Evolutionary conservation across 2,888 invertebrate species (phyloP).

Genomic region (Cactoblastis cactorum): DNA sequence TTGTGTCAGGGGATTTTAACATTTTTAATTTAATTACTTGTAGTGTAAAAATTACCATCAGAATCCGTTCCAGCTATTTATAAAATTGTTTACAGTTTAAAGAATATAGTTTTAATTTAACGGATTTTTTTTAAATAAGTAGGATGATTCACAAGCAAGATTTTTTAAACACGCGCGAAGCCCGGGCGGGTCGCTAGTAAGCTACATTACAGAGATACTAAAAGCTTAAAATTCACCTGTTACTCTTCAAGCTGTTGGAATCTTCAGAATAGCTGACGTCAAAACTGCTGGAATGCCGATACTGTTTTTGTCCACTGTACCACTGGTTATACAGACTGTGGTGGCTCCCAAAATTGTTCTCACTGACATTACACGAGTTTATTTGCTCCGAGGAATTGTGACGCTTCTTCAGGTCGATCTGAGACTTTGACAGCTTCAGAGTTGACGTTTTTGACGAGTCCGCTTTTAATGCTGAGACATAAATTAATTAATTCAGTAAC

Average conservation of each 20-base stretch:
- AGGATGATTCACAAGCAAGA: too few relatives aligned
- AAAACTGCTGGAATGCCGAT: constrained; percentile 64
- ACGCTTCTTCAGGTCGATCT: constrained; percentile 80
- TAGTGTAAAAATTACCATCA: too few relatives aligned
- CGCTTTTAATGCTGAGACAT: constrained; percentile 51
- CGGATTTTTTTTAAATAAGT: too few relatives aligned
- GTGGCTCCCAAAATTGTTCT: constrained; percentile 70
- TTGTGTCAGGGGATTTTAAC: too few relatives aligned
- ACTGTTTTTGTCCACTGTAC: constrained; percentile 52
- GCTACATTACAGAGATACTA: too few relatives aligned
- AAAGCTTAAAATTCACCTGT: constrained; percentile 60
- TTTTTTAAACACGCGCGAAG: too few relatives aligned
- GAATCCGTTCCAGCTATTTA: too few relatives aligned
- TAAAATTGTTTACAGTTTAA: too few relatives aligned
- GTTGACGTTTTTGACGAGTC: constrained; percentile 58
- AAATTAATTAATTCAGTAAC: too few relatives aligned
- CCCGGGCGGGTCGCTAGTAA: too few relatives aligned
- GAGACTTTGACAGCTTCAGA: constrained; percentile 59
- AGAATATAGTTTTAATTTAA: too few relatives aligned
- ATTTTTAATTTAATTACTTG: too few relatives aligned
- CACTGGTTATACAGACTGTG: constrained; percentile 62
- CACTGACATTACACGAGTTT: constrained; percentile 43
- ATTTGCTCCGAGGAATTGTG: constrained; percentile 68
- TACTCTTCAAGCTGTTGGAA: constrained; percentile 83
- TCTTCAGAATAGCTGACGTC: constrained; percentile 82